These are phyloP conservation scores for Mastigias papua DNA, from an alignment of 30 jellyfish, hydroid and myxozoan species.

Conservation along the genomic window DNA sequence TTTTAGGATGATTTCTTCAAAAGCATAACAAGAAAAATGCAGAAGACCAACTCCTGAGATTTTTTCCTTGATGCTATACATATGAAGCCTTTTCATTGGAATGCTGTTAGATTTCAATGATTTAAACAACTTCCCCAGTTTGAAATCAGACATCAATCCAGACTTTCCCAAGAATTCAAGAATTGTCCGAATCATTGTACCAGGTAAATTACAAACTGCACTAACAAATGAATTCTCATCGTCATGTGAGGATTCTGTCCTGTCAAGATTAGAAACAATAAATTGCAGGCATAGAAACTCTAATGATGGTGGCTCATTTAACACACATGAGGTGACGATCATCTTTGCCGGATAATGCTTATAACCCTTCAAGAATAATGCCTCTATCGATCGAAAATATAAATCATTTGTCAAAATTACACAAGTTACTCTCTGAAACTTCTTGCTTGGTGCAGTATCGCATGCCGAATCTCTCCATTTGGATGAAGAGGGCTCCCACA, in stretches of 20 bases:
- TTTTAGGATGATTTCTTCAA: constrained; percentile 49
- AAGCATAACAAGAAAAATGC: constrained; percentile 4
- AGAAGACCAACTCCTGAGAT: constrained; percentile 20
- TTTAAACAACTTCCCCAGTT: constrained; percentile 11
- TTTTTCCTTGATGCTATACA: constrained; percentile 13
- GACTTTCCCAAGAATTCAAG: constrained; percentile 49
- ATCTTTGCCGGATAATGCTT: no score
- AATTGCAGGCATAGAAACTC: constrained; percentile 42
- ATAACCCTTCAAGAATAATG: no score
- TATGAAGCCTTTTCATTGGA: constrained; percentile 27
- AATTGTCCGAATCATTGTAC: constrained; percentile 22
- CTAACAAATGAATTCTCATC: not conserved
- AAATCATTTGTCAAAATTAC: no score
- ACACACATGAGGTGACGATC: not conserved
- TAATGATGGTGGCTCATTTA: constrained; percentile 22
- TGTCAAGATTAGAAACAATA: not conserved
- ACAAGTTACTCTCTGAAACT: no score
- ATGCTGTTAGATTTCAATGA: not conserved
- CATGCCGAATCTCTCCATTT: no score
- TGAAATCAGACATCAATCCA: constrained; percentile 43
- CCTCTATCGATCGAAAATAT: no score
- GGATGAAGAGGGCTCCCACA: no score
- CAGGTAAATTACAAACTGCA: constrained; percentile 24
- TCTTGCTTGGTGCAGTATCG: no score
- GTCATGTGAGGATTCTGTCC: not conserved